These are phyloP conservation scores for Myrmophylax atrothorax DNA, from an alignment of 2,113 vertebrate species.

Conservation along the genomic window DNA sequence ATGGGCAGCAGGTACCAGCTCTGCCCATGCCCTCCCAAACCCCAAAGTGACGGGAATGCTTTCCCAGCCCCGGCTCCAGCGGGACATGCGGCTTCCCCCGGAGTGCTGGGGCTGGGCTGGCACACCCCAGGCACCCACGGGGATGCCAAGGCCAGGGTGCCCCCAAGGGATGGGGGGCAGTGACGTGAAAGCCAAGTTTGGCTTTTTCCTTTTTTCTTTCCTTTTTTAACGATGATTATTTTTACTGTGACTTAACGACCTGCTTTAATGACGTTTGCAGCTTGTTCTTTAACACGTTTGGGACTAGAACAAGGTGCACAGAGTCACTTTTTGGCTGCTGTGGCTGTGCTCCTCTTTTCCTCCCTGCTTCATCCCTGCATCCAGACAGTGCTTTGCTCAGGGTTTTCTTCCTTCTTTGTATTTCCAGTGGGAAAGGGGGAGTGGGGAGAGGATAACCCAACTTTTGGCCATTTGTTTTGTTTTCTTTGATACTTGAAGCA, in stretches of 20 bases:
- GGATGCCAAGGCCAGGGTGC: neutral
- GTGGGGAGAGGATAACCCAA: conserved; percentile 18
- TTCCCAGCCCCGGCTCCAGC: rapidly evolving
- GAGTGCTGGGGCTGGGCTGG: neutral
- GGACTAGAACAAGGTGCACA: neutral
- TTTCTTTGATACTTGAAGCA: conserved; percentile 62
- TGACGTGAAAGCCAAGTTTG: neutral
- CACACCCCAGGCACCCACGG: rapidly evolving
- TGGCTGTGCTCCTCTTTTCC: neutral
- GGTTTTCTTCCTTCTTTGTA: conserved; percentile 55
- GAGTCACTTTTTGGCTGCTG: neutral
- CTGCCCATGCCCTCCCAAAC: neutral
- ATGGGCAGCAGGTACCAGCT: neutral
- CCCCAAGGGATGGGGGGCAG: neutral
- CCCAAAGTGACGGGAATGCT: neutral
- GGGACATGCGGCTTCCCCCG: rapidly evolving
- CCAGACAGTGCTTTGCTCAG: conserved; percentile 58
- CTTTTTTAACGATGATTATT: neutral
- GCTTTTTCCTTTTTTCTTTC: neutral
- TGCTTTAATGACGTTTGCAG: neutral
- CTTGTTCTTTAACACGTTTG: neutral
- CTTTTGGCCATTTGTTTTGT: conserved; percentile 2
- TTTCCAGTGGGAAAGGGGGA: conserved; percentile 22
- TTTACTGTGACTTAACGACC: conserved; percentile 15
- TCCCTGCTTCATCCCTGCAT: neutral